Conservation (phyloP, 2,797 vertebrate genomes). For the Thaleichthys pacificus region DNA sequence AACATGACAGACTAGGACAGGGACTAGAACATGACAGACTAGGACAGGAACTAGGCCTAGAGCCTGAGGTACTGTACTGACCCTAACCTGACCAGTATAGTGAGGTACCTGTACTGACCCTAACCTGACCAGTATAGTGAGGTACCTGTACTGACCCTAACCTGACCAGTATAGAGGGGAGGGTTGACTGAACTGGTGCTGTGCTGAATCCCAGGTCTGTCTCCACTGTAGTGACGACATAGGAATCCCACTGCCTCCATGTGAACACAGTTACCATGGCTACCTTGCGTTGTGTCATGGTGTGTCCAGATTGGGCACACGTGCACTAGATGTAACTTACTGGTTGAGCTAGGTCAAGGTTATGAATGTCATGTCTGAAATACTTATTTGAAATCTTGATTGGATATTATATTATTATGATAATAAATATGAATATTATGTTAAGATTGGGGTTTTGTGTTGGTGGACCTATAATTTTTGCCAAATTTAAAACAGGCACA, state of each 20-base stretch:
- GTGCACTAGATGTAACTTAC: slow-evolving; percentile 10
- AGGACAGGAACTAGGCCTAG: no score
- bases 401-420: not conserved
- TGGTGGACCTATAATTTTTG: slow-evolving; percentile 4
- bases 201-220: slow-evolving; percentile 1
- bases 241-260: not conserved
- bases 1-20: no score
- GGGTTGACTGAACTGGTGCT: not conserved
- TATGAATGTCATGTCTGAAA: slow-evolving; percentile 8
- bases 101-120: no score
- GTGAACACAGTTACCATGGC: not conserved
- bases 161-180: no score
- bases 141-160: no score
- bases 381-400: not conserved
- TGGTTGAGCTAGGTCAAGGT: slow-evolving; percentile 1
- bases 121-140: no score
- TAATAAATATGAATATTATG: not conserved
- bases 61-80: no score
- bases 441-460: slow-evolving; percentile 11
- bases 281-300: slow-evolving; percentile 16
- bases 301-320: not conserved
- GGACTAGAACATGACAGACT: not conserved
- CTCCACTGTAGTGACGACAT: not conserved
- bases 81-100: no score
- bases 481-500: not conserved